These are phyloP conservation scores for Himalopsyche phryganea DNA, from an alignment of 1,140 invertebrate genomes.

Conservation along the genomic window DNA sequence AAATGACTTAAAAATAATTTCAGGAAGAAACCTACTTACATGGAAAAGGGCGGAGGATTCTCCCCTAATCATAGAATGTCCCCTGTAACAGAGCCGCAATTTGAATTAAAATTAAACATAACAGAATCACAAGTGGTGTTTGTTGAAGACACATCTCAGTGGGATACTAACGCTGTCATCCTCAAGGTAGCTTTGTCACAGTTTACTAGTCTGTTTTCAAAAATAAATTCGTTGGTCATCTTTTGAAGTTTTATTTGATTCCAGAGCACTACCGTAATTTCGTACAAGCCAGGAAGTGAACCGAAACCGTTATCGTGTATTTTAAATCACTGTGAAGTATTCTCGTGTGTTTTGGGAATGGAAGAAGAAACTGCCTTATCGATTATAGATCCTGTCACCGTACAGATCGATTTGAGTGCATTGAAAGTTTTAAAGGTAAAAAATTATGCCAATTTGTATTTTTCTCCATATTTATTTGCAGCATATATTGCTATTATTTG, in stretches of 20 bases:
- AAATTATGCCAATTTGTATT: conserved; percentile 13
- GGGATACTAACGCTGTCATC: conserved; percentile 92
- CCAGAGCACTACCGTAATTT: conserved; percentile 81
- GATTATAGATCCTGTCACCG: conserved; percentile 90
- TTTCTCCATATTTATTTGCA: background rate
- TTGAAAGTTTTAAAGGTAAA: conserved; percentile 45
- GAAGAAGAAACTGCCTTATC: conserved; percentile 93
- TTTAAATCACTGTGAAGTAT: conserved; percentile 87
- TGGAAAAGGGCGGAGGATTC: conserved; percentile 10
- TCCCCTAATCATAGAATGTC: conserved; percentile 14
- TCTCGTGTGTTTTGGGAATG: conserved; percentile 86
- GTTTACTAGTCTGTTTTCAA: too few relatives aligned
- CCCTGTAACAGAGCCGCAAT: conserved; percentile 44
- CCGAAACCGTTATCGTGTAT: conserved; percentile 81
- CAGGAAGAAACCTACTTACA: conserved; percentile 8
- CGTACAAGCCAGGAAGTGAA: conserved; percentile 68
- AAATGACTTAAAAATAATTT: background rate
- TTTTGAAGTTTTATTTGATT: conserved; percentile 32
- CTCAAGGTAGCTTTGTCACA: conserved; percentile 74
- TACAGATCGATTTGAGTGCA: conserved; percentile 62
- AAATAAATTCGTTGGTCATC: too few relatives aligned
- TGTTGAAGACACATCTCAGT: conserved; percentile 82
- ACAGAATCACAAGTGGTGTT: conserved; percentile 93
- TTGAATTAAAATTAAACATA: conserved; percentile 90
- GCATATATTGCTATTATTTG: background rate